Evolutionary conservation across 2,888 invertebrate genomes (phyloP), one percentile per base, ranked within the genome.

Genomic region (Sphinx pinastri): DNA sequence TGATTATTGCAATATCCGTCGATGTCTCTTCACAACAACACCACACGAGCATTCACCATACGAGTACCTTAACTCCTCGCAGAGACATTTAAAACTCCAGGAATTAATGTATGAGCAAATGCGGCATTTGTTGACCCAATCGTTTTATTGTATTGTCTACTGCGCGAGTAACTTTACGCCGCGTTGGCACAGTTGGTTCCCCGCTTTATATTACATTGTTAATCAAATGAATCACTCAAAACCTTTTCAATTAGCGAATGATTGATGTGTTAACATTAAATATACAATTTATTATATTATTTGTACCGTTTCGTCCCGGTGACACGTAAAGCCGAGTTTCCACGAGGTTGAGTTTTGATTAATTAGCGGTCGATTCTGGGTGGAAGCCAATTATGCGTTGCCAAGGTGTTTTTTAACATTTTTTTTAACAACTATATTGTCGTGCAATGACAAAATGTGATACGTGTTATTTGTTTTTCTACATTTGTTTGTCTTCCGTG

Each of bases 231-330:
- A 54, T 54, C 10, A 63, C 16, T 63, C 47, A 63, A 49, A 49
- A 49, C 19, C 19, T 19, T 63, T 63, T 63, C 49, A 63, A 63
- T 49, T 49, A 63, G 13, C 19, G 45, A 47, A 47, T 63, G 47
- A 63, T 49, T 63, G 63, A 63, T 63, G 49, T 60, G 60, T 63
- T 47, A 49, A 47, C 63, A 63, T 63, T 63, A 19, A 63, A 63
- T 63, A 49, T 47, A 63, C 19, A 47, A 63, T 63, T 63, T 63
- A 63, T 60, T 47, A 60, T 49, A 49, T 47, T 63, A 63, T 49
- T 63, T 63, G 63, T 63, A 19, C 13, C 63, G 49, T 63, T 49
- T 2, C 19, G 38, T 55, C 16, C 49, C 49, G 63, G 12, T 49
- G 49, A 63, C 63, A 63, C 49, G 63, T 13, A 47, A 47, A 59